Evolutionary conservation across 2,888 invertebrate genomes (phyloP).

Genomic region (Himalopsyche anomala): DNA sequence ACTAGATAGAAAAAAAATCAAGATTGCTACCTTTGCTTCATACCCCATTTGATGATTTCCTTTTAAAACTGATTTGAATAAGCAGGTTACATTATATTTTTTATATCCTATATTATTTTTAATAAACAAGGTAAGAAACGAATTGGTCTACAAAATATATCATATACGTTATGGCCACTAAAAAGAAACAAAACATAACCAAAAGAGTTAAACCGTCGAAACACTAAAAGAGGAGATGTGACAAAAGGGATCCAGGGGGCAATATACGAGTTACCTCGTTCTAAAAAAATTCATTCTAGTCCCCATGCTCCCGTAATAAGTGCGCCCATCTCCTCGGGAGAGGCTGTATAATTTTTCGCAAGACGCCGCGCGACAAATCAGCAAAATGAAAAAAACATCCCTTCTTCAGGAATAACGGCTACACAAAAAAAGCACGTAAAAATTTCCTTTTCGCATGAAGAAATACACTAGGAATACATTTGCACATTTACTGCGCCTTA

Average conservation of each 20-base stretch:
- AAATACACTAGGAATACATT: conserved; percentile 18
- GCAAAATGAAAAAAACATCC: conserved; percentile 26
- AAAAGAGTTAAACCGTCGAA: neutral
- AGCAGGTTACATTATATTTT: no score
- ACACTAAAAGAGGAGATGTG: neutral
- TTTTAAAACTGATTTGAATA: no score
- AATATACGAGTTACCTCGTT: conserved; percentile 11
- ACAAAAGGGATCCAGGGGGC: neutral
- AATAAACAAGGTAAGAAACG: no score
- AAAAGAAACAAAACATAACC: neutral
- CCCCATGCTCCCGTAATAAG: conserved; percentile 2
- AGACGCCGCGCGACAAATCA: conserved; percentile 29
- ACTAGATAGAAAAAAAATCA: no score
- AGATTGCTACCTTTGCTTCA: no score
- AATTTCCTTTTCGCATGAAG: conserved; percentile 14
- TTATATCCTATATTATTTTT: no score
- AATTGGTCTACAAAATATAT: no score
- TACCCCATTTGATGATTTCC: no score
- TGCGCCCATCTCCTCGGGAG: conserved; percentile 16
- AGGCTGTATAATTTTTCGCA: conserved; percentile 26
- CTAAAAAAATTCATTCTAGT: neutral
- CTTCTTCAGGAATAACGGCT: neutral
- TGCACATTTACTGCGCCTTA: conserved; percentile 5
- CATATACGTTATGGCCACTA: no score
- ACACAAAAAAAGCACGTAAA: conserved; percentile 20